phyloP scores from a whole-genome alignment of 2,797 vertebrate species.

The Poeciliopsis turneri region DNA sequence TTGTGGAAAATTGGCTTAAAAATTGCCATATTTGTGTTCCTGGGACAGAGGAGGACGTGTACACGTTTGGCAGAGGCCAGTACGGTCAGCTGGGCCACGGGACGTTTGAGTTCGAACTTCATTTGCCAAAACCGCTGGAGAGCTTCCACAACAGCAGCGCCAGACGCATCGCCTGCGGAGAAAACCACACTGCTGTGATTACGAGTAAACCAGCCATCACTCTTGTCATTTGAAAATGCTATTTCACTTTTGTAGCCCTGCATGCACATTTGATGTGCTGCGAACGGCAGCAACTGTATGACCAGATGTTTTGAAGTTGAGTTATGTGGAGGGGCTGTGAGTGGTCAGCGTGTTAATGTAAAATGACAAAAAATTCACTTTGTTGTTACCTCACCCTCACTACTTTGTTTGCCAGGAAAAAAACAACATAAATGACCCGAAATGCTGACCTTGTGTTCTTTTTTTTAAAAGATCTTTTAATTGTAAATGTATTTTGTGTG shows the following conservation, averaged over 20 bases:
- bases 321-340: background rate
- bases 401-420: background rate
- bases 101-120: conserved; percentile 84
- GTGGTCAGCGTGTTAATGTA: background rate
- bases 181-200: conserved; percentile 86
- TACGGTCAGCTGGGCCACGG: conserved; percentile 91
- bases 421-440: background rate
- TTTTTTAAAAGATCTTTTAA: background rate
- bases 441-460: background rate
- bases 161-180: conserved; percentile 81
- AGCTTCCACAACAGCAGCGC: conserved; percentile 78
- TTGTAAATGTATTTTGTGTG: background rate
- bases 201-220: conserved; percentile 38
- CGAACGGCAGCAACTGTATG: background rate
- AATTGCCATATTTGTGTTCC: background rate
- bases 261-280: background rate
- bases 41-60: conserved; percentile 74
- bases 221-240: background rate
- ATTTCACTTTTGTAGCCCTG: background rate
- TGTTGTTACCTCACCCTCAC: too few species aligned
- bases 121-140: conserved; percentile 83
- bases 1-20: background rate
- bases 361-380: background rate
- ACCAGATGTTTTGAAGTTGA: background rate
- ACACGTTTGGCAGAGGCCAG: conserved; percentile 88